These are phyloP conservation scores for Ifrita kowaldi DNA, from an alignment of 2,113 vertebrate species.

Conservation along the genomic window DNA sequence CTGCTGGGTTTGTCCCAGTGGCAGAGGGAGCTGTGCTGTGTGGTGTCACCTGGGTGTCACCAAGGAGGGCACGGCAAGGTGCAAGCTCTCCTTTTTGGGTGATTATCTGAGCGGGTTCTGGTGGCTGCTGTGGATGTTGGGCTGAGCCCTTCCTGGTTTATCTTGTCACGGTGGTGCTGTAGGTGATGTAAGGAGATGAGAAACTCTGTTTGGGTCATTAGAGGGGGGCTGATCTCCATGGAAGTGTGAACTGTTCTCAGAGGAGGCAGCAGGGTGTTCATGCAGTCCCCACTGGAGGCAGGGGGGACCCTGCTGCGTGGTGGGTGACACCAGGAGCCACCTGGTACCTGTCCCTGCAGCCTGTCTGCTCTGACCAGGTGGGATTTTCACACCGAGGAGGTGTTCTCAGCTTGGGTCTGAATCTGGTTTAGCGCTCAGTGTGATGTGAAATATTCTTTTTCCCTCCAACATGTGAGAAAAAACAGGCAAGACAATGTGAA, in stretches of 20 bases:
- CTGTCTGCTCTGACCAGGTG: rapidly evolving
- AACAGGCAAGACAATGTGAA: too few species aligned
- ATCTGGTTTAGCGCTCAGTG: rapidly evolving
- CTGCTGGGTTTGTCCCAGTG: rapidly evolving
- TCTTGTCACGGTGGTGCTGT: rapidly evolving
- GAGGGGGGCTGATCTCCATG: rapidly evolving
- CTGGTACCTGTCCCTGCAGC: neutral
- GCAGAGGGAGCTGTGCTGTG: neutral
- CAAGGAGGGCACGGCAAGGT: neutral
- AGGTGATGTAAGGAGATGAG: rapidly evolving
- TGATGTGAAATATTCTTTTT: neutral
- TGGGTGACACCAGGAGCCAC: neutral
- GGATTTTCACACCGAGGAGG: too few species aligned
- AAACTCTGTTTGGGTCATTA: rapidly evolving
- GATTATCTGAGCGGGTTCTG: neutral
- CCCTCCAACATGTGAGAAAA: rapidly evolving
- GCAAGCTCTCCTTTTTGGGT: neutral
- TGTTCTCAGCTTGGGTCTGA: neutral
- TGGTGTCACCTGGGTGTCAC: neutral
- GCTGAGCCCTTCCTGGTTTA: neutral
- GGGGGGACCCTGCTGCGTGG: rapidly evolving
- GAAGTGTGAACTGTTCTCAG: rapidly evolving
- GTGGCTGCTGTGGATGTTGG: neutral
- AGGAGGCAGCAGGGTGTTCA: rapidly evolving
- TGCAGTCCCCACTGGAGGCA: rapidly evolving